A percentile compares a stretch with the other conserved stretches of the same genome.
Conservation (phyloP, 2,797 vertebrate genomes). For the Leontopithecus rosalia region DNA sequence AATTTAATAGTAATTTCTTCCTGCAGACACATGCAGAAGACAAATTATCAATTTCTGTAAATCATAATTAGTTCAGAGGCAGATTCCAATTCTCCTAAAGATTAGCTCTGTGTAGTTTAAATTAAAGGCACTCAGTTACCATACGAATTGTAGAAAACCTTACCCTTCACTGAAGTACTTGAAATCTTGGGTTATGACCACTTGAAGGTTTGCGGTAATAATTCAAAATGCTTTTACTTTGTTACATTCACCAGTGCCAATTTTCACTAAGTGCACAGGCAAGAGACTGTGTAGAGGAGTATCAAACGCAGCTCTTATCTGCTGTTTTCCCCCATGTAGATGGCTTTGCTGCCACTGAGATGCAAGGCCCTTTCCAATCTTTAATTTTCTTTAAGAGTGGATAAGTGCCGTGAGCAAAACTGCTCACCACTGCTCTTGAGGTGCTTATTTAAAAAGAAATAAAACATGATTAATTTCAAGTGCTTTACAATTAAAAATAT, state of each 20-base stretch:
- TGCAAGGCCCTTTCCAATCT: conserved; percentile 64
- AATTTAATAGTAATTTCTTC: conserved; percentile 81
- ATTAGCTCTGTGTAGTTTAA: conserved; percentile 65
- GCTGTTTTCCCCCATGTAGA: background rate
- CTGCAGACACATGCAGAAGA: conserved; percentile 75
- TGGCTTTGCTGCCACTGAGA: conserved; percentile 20
- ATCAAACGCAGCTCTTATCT: background rate
- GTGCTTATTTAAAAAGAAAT: conserved; percentile 81
- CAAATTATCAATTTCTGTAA: conserved; percentile 80
- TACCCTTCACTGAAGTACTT: background rate
- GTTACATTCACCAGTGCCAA: background rate
- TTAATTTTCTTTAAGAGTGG: conserved; percentile 80
- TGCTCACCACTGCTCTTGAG: conserved; percentile 69
- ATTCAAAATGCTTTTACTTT: conserved; percentile 17
- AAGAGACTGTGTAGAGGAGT: background rate
- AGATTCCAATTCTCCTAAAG: conserved; percentile 70
- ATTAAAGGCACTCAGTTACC: conserved; percentile 60
- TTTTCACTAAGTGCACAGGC: conserved; percentile 27
- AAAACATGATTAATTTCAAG: conserved; percentile 81
- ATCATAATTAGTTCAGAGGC: conserved; percentile 70
- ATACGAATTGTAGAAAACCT: background rate
- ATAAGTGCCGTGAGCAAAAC: conserved; percentile 75
- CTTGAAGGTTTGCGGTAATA: background rate
- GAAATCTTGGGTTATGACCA: background rate
- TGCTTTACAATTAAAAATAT: conserved; percentile 81